Conservation (phyloP, 23 tunicate genomes). For the Halocynthia aurantium region DNA sequence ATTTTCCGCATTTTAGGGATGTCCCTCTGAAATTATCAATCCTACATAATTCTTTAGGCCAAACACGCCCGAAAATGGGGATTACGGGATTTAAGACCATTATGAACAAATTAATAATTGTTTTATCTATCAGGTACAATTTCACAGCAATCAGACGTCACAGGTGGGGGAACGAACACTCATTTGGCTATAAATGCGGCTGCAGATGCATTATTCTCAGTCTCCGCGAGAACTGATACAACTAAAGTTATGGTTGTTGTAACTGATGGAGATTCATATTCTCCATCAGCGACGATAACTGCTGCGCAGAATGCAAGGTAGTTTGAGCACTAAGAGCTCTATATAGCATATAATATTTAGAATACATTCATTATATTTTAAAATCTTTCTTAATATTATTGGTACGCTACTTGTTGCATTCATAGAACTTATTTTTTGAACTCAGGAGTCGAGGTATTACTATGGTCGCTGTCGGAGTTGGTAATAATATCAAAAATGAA, state of each 20-base stretch:
- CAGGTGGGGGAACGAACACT: not conserved
- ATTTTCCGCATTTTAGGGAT: not conserved
- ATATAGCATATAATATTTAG: not conserved
- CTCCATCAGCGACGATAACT: not conserved
- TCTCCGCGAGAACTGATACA: not conserved
- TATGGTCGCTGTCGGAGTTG: constrained; percentile 36
- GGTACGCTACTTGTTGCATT: not conserved
- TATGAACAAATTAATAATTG: too few relatives aligned
- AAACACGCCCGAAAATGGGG: too few relatives aligned
- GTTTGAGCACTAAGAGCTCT: not conserved
- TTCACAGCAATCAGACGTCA: not conserved
- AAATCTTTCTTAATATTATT: not conserved
- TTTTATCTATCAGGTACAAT: not conserved
- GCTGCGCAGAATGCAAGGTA: constrained; percentile 4
- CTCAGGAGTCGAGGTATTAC: constrained; percentile 14
- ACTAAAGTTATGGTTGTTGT: constrained; percentile 14
- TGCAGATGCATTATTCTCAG: not conserved
- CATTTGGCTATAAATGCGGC: constrained; percentile 4
- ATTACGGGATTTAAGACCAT: too few relatives aligned
- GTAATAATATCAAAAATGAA: not conserved
- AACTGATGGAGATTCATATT: constrained; percentile 13
- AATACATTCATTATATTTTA: not conserved
- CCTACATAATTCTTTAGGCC: too few relatives aligned
- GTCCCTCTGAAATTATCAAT: too few relatives aligned
- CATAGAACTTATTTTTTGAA: not conserved